phyloP scores from a whole-genome alignment of 2,797 vertebrate genomes.

The Clarias fuscus region DNA sequence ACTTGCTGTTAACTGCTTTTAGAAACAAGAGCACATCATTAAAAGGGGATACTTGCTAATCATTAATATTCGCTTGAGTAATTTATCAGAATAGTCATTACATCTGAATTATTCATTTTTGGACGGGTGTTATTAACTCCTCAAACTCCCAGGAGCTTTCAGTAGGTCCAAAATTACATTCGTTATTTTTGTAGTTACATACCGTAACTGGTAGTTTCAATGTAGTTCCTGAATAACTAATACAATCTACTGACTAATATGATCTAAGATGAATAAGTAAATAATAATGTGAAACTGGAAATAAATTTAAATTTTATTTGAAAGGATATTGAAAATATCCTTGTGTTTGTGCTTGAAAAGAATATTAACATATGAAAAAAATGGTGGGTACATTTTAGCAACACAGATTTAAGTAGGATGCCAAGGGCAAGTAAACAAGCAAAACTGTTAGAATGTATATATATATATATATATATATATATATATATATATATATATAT shows the following conservation, averaged over 20 bases:
- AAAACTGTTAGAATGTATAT: background rate
- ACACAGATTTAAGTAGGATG: no score
- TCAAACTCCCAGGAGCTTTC: conserved; percentile 17
- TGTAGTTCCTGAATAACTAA: conserved; percentile 1
- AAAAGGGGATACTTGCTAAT: conserved; percentile 19
- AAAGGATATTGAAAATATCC: background rate
- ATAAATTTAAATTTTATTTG: conserved; percentile 1
- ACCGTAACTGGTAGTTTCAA: background rate
- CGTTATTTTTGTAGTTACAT: conserved; percentile 16
- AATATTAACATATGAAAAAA: background rate
- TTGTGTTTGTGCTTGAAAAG: background rate
- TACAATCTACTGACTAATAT: background rate
- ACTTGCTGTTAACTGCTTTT: conserved; percentile 4
- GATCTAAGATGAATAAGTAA: background rate
- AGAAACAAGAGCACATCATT: conserved; percentile 13
- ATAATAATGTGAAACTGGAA: conserved; percentile 9
- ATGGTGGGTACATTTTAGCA: background rate
- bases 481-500: background rate
- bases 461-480: background rate
- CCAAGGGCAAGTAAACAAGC: background rate
- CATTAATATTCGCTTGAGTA: conserved; percentile 14
- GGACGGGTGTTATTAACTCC: conserved; percentile 5
- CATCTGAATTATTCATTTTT: conserved; percentile 29
- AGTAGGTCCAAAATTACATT: conserved; percentile 6
- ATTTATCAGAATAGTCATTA: conserved; percentile 31